A percentile compares a stretch with the other conserved stretches of the same genome.
Evolutionary conservation across 2,888 invertebrate species (phyloP).

Genomic region (Sialis lutaria): DNA sequence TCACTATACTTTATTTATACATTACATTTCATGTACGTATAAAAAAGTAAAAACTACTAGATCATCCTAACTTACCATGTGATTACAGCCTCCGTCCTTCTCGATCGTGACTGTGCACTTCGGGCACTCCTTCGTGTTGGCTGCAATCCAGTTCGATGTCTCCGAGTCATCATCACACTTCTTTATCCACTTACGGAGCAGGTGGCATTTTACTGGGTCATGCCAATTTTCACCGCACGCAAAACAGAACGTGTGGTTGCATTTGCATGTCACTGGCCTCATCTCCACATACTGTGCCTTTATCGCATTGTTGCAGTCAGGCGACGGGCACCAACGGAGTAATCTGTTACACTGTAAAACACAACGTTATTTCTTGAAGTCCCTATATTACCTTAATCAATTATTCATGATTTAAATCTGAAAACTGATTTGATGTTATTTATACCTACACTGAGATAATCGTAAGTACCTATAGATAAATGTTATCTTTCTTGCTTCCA

Average conservation of each 20-base stretch:
- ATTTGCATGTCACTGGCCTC: conserved; percentile 83
- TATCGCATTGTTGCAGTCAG: conserved; percentile 92
- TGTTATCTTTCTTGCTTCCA: too few species aligned
- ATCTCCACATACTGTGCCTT: conserved; percentile 83
- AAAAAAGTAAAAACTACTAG: background rate
- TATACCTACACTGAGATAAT: too few species aligned
- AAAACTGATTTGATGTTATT: too few species aligned
- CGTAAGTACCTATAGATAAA: too few species aligned
- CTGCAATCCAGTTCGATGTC: conserved; percentile 98
- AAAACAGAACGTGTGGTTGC: conserved; percentile 89
- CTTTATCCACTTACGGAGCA: conserved; percentile 91
- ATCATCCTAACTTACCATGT: conserved; percentile 47
- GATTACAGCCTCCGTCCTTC: conserved; percentile 97
- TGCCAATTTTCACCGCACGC: conserved; percentile 96
- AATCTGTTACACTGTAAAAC: conserved; percentile 73
- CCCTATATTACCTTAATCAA: too few species aligned
- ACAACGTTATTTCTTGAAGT: background rate
- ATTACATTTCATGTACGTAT: too few species aligned
- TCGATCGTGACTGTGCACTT: conserved; percentile 95
- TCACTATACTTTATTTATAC: too few species aligned
- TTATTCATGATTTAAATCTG: too few species aligned
- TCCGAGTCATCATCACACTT: conserved; percentile 99
- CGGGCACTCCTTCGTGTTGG: conserved; percentile 98
- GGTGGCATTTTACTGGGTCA: conserved; percentile 89
- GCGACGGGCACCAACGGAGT: conserved; percentile 94